phyloP scores from a whole-genome alignment of 1,140 invertebrate genomes.

The Polypedilum pembai region DNA sequence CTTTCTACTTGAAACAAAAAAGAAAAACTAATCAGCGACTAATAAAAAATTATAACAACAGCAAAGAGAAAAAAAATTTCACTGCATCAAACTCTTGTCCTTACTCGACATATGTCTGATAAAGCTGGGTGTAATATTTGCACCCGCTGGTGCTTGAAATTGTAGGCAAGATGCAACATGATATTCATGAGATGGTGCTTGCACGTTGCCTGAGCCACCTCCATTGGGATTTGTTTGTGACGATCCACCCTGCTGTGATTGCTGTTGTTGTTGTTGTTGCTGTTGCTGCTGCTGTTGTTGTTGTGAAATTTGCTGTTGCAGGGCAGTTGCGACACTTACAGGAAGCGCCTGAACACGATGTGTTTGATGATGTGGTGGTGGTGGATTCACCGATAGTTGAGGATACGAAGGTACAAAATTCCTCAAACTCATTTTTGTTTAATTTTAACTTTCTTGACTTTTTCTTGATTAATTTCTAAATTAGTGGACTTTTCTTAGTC shows the following conservation, averaged over 20 bases:
- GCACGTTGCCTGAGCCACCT: not conserved
- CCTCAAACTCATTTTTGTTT: slow-evolving; percentile 4
- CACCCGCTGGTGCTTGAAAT: not conserved
- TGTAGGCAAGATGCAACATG: not conserved
- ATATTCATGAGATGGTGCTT: not conserved
- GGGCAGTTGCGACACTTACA: not conserved
- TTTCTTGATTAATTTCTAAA: not conserved
- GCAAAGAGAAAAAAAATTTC: not conserved
- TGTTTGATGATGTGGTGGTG: slow-evolving; percentile 21
- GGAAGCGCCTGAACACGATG: not conserved
- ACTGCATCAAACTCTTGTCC: not conserved
- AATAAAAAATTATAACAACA: not conserved
- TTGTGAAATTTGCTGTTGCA: slow-evolving; percentile 7
- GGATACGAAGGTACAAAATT: slow-evolving; percentile 25
- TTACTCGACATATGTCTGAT: slow-evolving; percentile 23
- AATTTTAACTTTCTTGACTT: not conserved
- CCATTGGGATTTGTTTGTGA: not conserved
- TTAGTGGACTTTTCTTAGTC: not conserved
- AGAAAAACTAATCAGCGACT: not conserved
- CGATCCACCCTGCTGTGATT: not conserved
- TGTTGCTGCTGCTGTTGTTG: slow-evolving; percentile 17
- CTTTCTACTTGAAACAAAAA: not conserved
- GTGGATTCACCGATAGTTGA: slow-evolving; percentile 2
- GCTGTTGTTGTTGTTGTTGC: slow-evolving; percentile 22
- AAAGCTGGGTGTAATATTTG: not conserved